Conservation (phyloP, 2,888 invertebrate species). For the Heliconius hortense region DNA sequence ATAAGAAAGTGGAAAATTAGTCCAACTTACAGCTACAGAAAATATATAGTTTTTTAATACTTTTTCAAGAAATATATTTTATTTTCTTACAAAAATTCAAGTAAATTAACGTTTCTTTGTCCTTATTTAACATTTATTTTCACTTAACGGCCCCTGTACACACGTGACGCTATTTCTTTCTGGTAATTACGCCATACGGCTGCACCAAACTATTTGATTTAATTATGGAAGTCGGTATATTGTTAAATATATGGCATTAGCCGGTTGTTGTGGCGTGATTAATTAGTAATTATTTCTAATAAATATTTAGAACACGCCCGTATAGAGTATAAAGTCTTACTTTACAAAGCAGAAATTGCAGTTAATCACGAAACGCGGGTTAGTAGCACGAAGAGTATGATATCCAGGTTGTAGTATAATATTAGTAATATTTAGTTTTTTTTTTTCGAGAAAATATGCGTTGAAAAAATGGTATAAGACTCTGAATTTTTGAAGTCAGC, state of each 20-base stretch:
- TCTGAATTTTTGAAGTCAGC: too few species aligned
- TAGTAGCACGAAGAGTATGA: slow-evolving; percentile 22
- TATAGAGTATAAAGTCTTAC: slow-evolving; percentile 17
- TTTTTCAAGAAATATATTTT: background rate
- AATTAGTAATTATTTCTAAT: slow-evolving; percentile 25
- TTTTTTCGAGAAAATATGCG: too few species aligned
- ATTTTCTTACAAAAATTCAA: background rate
- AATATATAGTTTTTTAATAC: background rate
- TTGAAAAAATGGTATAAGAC: too few species aligned
- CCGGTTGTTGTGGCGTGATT: slow-evolving; percentile 19
- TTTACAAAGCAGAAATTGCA: slow-evolving; percentile 37
- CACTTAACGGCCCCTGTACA: background rate
- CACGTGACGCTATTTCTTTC: background rate
- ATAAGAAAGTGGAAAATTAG: too few species aligned
- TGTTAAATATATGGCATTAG: slow-evolving; percentile 9
- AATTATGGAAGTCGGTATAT: slow-evolving; percentile 17
- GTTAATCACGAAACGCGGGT: slow-evolving; percentile 34
- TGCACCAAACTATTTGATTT: slow-evolving; percentile 18
- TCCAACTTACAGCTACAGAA: background rate
- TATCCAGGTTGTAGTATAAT: background rate
- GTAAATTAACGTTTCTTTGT: background rate
- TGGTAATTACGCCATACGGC: background rate
- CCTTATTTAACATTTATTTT: background rate
- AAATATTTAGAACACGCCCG: slow-evolving; percentile 18
- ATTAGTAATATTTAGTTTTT: background rate